Evolutionary conservation across 2,113 vertebrate species (phyloP), one percentile per base, ranked within the genome.

Genomic region (Smithornis capensis): DNA sequence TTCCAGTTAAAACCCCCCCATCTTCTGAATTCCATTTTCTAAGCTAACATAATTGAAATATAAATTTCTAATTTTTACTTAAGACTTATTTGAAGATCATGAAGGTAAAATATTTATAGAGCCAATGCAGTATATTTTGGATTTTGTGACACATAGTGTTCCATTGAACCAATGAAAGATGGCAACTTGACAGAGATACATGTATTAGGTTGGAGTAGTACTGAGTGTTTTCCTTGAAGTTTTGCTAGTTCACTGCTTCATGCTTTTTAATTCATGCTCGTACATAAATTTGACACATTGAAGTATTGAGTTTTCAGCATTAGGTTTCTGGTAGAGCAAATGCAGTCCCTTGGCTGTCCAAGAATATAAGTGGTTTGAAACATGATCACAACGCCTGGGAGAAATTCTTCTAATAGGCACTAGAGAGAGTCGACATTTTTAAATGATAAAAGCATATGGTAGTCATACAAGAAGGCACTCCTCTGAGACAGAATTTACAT

Each of bases 261-360:
- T 93, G 88, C 57, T 85, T 94, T 97, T 94, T 95, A 96, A 96
- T 94, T 94, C 83, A 63, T 95, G 60, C 70, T 86, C 42, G 59
- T 59, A 93, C 77, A 93, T 89, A 85, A 87, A 82, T 92, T 87
- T 93, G 92, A 93, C 90, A 83, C 57, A 37, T 38, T 86, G 90
- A 95, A 85, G 57, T 86, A 93, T 35, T 93, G 96, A 86, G 92
- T 88, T 77, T 94, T 97, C 95, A 95, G 90, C 88, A 56, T 94
- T 95, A 93, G 83, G 89, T 95, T 96, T 95, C 91, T 86, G 71
- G 94, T 78, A 94, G 67, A 95, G 74, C 57, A 92, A 96, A 89
- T 86, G 92, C 75, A 78, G 68, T 97, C 96, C 94, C 95, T 92
- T 84, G 95, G 83, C 97, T 97, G 91, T 95, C 91, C 92, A 96